Conservation (phyloP, 2,113 vertebrate species). For the Echinops telfairi region DNA sequence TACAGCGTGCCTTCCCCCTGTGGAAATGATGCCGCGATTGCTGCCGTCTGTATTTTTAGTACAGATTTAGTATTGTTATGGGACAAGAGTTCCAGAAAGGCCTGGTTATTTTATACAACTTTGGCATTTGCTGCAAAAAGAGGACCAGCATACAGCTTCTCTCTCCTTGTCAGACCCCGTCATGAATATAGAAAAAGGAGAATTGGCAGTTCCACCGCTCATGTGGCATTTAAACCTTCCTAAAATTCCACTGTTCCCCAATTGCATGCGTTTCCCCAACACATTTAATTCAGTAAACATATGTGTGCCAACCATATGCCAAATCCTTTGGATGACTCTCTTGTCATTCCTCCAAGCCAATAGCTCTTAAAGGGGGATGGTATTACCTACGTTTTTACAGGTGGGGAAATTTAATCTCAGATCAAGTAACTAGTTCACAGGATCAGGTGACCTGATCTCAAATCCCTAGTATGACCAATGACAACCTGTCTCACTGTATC, state of each 20-base stretch:
- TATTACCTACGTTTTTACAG: no score
- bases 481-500: no score
- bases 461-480: no score
- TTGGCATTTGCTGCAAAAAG: not conserved
- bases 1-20: not conserved
- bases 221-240: not conserved
- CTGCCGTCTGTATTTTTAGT: not conserved
- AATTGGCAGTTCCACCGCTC: not conserved
- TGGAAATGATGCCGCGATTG: not conserved
- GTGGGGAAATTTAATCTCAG: no score
- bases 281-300: slow-evolving; percentile 3
- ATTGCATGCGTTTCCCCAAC: not conserved
- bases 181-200: not conserved
- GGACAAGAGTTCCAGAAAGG: not conserved
- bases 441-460: no score
- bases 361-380: not conserved
- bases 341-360: not conserved
- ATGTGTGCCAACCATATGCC: not conserved
- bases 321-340: not conserved
- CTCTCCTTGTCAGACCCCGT: not conserved
- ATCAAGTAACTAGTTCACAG: no score
- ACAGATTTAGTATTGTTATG: not conserved
- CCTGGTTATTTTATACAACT: not conserved
- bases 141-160: not conserved
- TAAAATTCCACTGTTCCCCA: not conserved